Evolutionary conservation across 2,797 vertebrate genomes (phyloP).

Genomic region (Sebastolobus altivelis): DNA sequence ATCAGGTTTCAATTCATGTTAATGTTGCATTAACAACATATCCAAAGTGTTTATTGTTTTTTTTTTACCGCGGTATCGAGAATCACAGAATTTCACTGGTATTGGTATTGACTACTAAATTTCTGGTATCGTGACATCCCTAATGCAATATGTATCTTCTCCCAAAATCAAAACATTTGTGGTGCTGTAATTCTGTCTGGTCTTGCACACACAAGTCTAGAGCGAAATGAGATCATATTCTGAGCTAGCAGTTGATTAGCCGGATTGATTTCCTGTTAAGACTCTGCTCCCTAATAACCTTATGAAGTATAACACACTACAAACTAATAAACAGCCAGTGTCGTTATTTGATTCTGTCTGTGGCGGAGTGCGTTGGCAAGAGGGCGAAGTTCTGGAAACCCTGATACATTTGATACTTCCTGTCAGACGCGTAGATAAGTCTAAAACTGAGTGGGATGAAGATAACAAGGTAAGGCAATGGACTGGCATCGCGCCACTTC

Average conservation of each 20-base stretch:
- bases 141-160: neutral
- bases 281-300: constrained; percentile 30
- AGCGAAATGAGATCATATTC: constrained; percentile 42
- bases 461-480: constrained; percentile 65
- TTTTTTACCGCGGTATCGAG: neutral
- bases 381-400: constrained; percentile 33
- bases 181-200: neutral
- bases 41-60: neutral
- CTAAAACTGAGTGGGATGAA: constrained; percentile 62
- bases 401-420: constrained; percentile 44
- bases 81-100: no score
- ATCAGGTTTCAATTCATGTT: neutral
- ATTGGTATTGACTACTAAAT: no score
- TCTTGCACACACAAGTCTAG: neutral
- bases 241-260: constrained; percentile 38
- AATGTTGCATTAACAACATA: neutral
- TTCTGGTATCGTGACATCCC: no score
- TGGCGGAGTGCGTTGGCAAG: constrained; percentile 4
- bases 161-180: neutral
- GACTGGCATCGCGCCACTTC: constrained; percentile 54
- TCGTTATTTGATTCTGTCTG: constrained; percentile 25
- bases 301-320: constrained; percentile 26
- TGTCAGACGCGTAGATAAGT: constrained; percentile 58
- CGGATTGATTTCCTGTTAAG: constrained; percentile 51
- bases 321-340: constrained; percentile 42